phyloP scores from a whole-genome alignment of 2,113 vertebrate species.

The Scomber colias region DNA sequence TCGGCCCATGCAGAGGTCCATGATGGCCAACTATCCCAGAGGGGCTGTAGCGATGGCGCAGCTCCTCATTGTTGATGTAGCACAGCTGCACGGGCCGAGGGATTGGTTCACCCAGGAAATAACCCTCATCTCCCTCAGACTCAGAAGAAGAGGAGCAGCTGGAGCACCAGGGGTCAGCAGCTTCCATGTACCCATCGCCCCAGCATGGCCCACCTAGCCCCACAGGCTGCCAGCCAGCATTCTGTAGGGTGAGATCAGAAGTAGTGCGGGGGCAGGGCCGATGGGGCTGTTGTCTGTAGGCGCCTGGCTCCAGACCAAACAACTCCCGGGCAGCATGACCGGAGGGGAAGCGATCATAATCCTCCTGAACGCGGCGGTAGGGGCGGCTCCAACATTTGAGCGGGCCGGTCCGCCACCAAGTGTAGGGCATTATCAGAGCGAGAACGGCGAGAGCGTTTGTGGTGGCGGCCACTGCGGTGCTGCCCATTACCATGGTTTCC shows the following conservation, averaged over 20 bases:
- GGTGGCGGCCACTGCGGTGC: conserved; percentile 86
- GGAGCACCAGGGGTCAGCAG: conserved; percentile 94
- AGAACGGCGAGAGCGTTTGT: conserved; percentile 91
- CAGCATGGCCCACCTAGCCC: conserved; percentile 88
- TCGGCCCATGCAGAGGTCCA: conserved; percentile 81
- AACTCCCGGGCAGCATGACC: conserved; percentile 89
- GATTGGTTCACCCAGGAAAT: conserved; percentile 95
- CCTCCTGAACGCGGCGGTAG: conserved; percentile 89
- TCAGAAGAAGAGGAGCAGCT: conserved; percentile 97
- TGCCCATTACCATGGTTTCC: conserved; percentile 86
- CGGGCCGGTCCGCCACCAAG: conserved; percentile 90
- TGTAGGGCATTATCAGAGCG: conserved; percentile 97
- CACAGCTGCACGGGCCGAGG: conserved; percentile 93
- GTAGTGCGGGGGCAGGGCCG: conserved; percentile 94
- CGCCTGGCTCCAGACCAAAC: conserved; percentile 82
- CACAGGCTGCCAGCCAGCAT: conserved; percentile 91
- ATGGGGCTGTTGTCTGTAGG: conserved; percentile 88
- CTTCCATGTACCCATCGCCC: conserved; percentile 79
- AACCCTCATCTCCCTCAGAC: conserved; percentile 94
- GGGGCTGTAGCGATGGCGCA: conserved; percentile 94
- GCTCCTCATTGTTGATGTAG: conserved; percentile 95
- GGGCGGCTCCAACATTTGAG: conserved; percentile 89
- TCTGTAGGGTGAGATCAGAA: conserved; percentile 96
- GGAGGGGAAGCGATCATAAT: conserved; percentile 90
- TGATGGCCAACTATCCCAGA: conserved; percentile 87